Base-by-base conservation (phyloP, 2,888 invertebrate genomes). In the Hecatera dysodea region DNA sequence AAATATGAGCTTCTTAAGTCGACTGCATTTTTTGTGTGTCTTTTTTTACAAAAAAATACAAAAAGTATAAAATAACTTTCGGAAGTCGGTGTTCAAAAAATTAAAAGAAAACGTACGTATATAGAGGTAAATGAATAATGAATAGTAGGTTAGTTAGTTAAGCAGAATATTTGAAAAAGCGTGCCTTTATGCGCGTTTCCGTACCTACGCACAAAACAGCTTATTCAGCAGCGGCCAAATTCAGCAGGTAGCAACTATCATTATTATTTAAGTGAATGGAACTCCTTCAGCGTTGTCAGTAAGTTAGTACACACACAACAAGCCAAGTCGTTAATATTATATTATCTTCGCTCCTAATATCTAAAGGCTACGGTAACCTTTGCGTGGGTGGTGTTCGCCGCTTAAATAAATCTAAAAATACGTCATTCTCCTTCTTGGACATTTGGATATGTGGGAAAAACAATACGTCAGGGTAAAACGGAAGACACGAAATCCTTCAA, bases 271-370 rank as follows among this genome's bases (percentile, higher is more conserved):
- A 33, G 5, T 36, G 19, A 62, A 48, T 19, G 22, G n/a, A 33
- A n/a, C 44, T 56, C 27, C 33, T 67, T 67, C 9, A 75, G 7
- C 17, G 17, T 55, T 60, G 29, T 36, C 42, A 67, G 36, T 44
- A 46, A 42, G 42, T 73, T 48, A 42, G 53, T 33, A 55, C 22
- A n/a, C n/a, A n/a, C n/a, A n/a, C n/a, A n/a, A n/a, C n/a, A 11
- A 24, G 19, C 24, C 33, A 42, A 68, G 22, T 60, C 76, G 22
- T 76, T 55, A 76, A 73, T 67, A 68, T 48, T 75, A 53, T 33
- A 73, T 55, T 59, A 46, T 24, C 22, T 52, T 55, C 17, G 27
- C 29, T 33, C 55, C 27, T 42, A 36, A 70, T 48, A n/a, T 27
- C 27, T 36, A 24, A 44, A n/a, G 60, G 42, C n/a, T n/a, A 24